Percentiles rank a stretch among this genome's conserved stretches.
These are phyloP conservation scores for Epirrhoe alternata DNA, from an alignment of 2,888 invertebrate species.

Conservation along the genomic window DNA sequence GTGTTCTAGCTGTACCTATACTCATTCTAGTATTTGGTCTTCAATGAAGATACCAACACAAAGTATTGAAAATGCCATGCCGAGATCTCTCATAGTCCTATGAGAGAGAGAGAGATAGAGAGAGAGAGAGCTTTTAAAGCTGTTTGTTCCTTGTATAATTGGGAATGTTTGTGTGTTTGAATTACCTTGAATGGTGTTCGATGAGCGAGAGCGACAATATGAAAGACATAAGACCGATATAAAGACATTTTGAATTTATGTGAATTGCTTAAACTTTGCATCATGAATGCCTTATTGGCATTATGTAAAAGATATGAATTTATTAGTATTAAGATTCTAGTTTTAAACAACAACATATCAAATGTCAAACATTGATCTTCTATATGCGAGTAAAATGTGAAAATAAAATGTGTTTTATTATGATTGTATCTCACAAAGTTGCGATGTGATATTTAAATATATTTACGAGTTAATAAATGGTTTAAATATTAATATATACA, in stretches of 20 bases:
- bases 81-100: not conserved
- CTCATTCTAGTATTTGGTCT: constrained; percentile 90
- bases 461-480: not conserved
- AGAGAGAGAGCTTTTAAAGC: not conserved
- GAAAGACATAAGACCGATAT: not conserved
- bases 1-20: constrained; percentile 89
- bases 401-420: constrained; percentile 9
- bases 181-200: constrained; percentile 1
- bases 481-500: constrained; percentile 13
- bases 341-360: constrained; percentile 9
- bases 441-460: not conserved
- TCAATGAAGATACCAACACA: constrained; percentile 74
- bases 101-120: not conserved
- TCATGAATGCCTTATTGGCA: not conserved
- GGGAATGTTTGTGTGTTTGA: constrained; percentile 3
- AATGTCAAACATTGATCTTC: not conserved
- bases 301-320: constrained; percentile 4
- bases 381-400: not conserved
- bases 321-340: constrained; percentile 20
- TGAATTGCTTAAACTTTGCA: constrained; percentile 1
- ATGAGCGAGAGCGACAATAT: not conserved
- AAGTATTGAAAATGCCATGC: not conserved
- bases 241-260: not conserved
- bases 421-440: not conserved
- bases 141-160: not conserved